Base-by-base conservation (phyloP, 1,140 invertebrate species). In the Drosophila pandora region DNA sequence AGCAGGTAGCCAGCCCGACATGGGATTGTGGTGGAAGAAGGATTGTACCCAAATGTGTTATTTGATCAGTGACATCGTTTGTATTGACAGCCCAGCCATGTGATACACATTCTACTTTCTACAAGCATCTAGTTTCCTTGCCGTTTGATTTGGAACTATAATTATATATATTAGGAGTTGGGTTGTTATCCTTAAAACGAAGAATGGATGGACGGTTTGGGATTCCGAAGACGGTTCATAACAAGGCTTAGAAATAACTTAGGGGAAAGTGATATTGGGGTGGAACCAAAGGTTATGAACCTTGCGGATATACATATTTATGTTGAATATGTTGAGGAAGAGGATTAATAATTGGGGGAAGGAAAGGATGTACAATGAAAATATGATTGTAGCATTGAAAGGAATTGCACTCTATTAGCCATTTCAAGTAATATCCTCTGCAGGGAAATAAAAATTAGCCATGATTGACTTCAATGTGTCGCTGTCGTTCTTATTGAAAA, bases 1-100 rank as follows among this genome's bases (percentile, higher is more conserved):
- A 30, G 62, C 76, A 82, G 79, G 78, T 81, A 63, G 54, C 12
- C n/a, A 28, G 21, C 5, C 17, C 1, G 3, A 30, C 22, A 8
- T 2, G 13, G 23, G 21, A 30, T 17, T 41, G 3, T 9, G 53
- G 28, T 28, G 41, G 3, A 43, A 3, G n/a, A 21, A 21, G 41
- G 41, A 43, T 12, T 8, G 2, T 43, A 12, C 34, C 3, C 12
- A 37, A n/a, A n/a, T 3, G 10, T 12, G 34, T 12, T 37, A 37
- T 37, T 37, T 37, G 34, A 37, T 37, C 34, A 37, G 34, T 37
- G 34, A 37, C 12, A 37, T 37, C 34, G 34, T 37, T 37, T 37
- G 34, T 37, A 37, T 37, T 37, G 34, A 37, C 34, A 37, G 34
- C 12, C 2, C 3, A 12, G 10, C 10, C 12, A 10, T 12, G 12